Conservation (phyloP, 2,113 vertebrate species). For the Gallinago jamesoni region DNA sequence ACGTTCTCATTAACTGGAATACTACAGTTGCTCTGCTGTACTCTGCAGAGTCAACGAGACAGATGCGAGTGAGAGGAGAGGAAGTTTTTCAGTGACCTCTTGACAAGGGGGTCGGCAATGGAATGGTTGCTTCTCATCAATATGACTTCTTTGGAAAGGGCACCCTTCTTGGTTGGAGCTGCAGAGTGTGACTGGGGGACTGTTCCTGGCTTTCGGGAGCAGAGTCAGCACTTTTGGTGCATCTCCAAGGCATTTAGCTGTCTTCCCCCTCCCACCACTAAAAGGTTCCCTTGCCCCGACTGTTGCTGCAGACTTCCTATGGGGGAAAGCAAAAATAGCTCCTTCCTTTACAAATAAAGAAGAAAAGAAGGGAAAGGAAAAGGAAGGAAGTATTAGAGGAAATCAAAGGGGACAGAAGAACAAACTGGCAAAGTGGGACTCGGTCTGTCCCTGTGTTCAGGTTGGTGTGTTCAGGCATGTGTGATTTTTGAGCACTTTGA, state of each 20-base stretch:
- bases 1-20: slow-evolving; percentile 18
- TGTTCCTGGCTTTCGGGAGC: background rate
- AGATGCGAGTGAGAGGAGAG: background rate
- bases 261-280: background rate
- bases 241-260: background rate
- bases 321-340: background rate
- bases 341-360: background rate
- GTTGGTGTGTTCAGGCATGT: background rate
- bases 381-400: background rate
- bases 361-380: background rate
- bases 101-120: background rate
- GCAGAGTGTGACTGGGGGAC: rapidly evolving
- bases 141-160: background rate
- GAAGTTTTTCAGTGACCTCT: background rate
- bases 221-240: background rate
- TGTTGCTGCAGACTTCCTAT: background rate
- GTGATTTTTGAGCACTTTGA: background rate
- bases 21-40: background rate
- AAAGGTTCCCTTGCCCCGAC: background rate
- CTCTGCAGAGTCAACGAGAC: background rate
- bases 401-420: background rate
- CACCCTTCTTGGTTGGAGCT: background rate
- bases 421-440: background rate
- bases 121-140: background rate
- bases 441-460: background rate